Conservation (phyloP, 1,140 invertebrate species). For the Scaptomyza pallida region DNA sequence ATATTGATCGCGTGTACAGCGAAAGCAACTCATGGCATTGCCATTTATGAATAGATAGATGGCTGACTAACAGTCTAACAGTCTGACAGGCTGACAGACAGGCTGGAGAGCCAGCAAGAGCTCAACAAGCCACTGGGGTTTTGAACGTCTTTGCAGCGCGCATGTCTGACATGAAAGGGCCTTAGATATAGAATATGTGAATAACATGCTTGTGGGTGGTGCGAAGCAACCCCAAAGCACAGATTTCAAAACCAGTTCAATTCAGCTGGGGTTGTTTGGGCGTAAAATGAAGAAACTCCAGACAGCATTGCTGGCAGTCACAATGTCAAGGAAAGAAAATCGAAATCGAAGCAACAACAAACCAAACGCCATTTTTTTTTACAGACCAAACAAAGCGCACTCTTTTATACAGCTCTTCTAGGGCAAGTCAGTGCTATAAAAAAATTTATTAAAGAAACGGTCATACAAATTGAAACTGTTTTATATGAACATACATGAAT, state of each 20-base stretch:
- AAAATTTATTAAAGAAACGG: slow-evolving; percentile 65
- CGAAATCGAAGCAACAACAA: slow-evolving; percentile 50
- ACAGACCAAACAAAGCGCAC: slow-evolving; percentile 52
- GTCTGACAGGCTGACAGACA: slow-evolving; percentile 28
- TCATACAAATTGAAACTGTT: slow-evolving; percentile 28
- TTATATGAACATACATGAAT: slow-evolving; percentile 45
- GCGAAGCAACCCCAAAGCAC: slow-evolving; percentile 74
- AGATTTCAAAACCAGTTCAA: slow-evolving; percentile 69
- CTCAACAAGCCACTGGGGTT: slow-evolving; percentile 46
- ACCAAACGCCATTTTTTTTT: slow-evolving; percentile 63
- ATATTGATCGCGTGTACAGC: slow-evolving; percentile 63
- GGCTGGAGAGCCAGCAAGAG: slow-evolving; percentile 21
- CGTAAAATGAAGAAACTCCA: slow-evolving; percentile 75
- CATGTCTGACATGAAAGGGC: slow-evolving; percentile 65
- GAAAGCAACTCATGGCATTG: slow-evolving; percentile 38
- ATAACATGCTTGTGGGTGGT: slow-evolving; percentile 38
- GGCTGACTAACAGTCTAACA: slow-evolving; percentile 30
- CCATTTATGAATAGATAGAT: slow-evolving; percentile 73
- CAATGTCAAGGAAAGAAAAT: slow-evolving; percentile 72
- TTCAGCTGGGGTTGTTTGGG: slow-evolving; percentile 61
- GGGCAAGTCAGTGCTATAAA: slow-evolving; percentile 53
- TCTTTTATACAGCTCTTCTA: slow-evolving; percentile 38
- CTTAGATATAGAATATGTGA: slow-evolving; percentile 58
- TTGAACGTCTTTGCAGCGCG: slow-evolving; percentile 61
- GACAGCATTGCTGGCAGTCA: slow-evolving; percentile 51